phyloP scores from a whole-genome alignment of 2,113 vertebrate genomes.

The Anarrhichthys ocellatus region DNA sequence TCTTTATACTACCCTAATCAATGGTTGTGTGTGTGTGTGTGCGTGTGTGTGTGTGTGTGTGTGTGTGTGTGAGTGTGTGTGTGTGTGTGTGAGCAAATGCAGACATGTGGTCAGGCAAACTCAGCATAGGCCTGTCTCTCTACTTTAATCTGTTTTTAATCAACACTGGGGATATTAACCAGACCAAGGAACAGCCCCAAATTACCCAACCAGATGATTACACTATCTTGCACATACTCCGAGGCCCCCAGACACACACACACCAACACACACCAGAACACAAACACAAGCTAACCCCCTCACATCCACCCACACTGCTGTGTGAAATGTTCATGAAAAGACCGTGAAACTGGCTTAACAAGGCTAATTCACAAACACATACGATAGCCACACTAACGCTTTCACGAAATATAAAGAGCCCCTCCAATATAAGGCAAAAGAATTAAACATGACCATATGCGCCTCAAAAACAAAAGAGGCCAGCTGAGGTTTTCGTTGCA shows the following conservation, averaged over 20 bases:
- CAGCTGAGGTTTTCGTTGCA: conserved; percentile 52
- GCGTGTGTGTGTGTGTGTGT: conserved; percentile 26
- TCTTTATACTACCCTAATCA: conserved; percentile 71
- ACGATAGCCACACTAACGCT: conserved; percentile 33
- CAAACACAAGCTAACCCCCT: conserved; percentile 43
- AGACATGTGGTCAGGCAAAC: conserved; percentile 8
- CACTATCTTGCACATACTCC: conserved; percentile 29
- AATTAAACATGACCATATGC: conserved; percentile 69
- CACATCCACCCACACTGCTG: conserved; percentile 42
- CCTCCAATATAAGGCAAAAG: conserved; percentile 24
- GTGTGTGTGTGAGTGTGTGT: conserved; percentile 26
- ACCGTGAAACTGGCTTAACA: conserved; percentile 70
- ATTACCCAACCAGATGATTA: conserved; percentile 42
- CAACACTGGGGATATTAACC: conserved; percentile 56
- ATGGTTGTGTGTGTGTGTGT: conserved; percentile 27
- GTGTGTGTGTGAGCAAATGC: neutral
- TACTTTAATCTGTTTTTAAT: conserved; percentile 67
- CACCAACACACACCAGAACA: neutral
- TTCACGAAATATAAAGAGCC: conserved; percentile 45
- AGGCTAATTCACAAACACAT: conserved; percentile 40
- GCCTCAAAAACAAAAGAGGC: conserved; percentile 58
- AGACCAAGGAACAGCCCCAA: conserved; percentile 54
- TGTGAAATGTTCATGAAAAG: conserved; percentile 60
- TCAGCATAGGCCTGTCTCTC: conserved; percentile 24
- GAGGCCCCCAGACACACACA: conserved; percentile 29